phyloP scores from a whole-genome alignment of 2,797 vertebrate genomes.

The Danio choprae region DNA sequence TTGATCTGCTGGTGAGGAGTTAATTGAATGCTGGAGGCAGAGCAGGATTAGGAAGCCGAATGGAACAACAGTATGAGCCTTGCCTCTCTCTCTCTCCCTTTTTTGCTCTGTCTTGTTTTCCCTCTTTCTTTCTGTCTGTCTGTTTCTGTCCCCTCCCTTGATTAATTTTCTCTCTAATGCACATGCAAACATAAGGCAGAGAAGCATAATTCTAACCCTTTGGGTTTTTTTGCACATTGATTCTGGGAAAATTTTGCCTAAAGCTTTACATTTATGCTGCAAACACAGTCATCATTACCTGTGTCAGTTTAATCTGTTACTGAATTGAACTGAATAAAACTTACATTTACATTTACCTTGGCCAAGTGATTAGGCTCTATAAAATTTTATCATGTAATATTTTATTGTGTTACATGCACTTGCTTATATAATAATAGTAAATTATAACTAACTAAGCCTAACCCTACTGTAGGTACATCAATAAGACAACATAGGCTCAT shows the following conservation, averaged over 20 bases:
- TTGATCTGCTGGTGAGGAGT: constrained; percentile 67
- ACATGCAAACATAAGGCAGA: neutral
- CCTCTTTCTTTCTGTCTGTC: constrained; percentile 7
- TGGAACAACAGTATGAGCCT: constrained; percentile 40
- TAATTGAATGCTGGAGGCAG: constrained; percentile 72
- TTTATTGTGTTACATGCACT: too few species aligned
- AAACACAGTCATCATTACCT: neutral
- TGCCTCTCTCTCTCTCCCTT: constrained; percentile 24
- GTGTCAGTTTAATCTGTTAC: neutral
- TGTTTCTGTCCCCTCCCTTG: neutral
- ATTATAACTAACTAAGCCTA: too few species aligned
- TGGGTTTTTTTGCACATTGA: neutral
- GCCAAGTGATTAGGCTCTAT: neutral
- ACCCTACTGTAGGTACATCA: too few species aligned
- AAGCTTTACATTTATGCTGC: neutral
- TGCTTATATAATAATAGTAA: too few species aligned
- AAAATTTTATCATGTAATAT: too few species aligned
- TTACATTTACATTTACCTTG: neutral
- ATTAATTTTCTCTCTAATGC: neutral
- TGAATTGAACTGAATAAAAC: neutral
- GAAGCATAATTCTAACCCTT: neutral
- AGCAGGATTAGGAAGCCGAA: constrained; percentile 54
- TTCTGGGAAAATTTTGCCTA: neutral
- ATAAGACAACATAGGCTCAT: too few species aligned
- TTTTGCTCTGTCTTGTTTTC: neutral